A percentile compares a stretch with the other conserved stretches of the same genome.
Evolutionary conservation across 1,140 invertebrate genomes (phyloP).

Genomic region (Pinna nobilis): DNA sequence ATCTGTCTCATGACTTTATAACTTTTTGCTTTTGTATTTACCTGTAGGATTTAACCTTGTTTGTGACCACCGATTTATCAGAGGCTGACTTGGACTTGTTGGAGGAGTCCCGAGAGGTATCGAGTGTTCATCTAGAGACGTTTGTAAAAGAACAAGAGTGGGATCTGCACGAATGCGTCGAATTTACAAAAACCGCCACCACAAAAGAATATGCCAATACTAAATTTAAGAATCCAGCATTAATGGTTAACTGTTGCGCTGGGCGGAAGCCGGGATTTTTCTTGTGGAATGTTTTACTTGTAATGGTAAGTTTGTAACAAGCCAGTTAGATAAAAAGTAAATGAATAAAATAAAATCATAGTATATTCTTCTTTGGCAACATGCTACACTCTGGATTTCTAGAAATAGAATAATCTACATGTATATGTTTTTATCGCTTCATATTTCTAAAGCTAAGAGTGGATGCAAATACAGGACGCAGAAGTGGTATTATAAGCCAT

Average conservation of each 20-base stretch:
- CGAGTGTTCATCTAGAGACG: conserved; percentile 54
- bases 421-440: neutral
- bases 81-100: conserved; percentile 53
- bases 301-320: conserved; percentile 64
- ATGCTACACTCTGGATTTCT: neutral
- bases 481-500: too few relatives aligned
- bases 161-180: conserved; percentile 58
- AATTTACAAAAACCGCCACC: conserved; percentile 42
- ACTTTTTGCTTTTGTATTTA: neutral
- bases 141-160: conserved; percentile 65
- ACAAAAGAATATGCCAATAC: conserved; percentile 52
- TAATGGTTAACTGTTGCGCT: conserved; percentile 53
- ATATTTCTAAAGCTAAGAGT: too few relatives aligned
- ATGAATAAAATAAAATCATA: too few relatives aligned
- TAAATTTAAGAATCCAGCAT: conserved; percentile 51
- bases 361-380: too few relatives aligned
- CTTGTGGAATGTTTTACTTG: conserved; percentile 58
- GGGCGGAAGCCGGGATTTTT: conserved; percentile 53
- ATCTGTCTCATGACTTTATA: neutral
- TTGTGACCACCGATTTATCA: conserved; percentile 56
- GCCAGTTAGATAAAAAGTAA: too few relatives aligned
- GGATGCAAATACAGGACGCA: too few relatives aligned
- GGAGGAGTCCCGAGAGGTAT: conserved; percentile 55
- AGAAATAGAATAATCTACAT: neutral
- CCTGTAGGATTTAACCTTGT: conserved; percentile 62